Base-by-base conservation (phyloP, 2,888 invertebrate species). In the Machimus rusticus region DNA sequence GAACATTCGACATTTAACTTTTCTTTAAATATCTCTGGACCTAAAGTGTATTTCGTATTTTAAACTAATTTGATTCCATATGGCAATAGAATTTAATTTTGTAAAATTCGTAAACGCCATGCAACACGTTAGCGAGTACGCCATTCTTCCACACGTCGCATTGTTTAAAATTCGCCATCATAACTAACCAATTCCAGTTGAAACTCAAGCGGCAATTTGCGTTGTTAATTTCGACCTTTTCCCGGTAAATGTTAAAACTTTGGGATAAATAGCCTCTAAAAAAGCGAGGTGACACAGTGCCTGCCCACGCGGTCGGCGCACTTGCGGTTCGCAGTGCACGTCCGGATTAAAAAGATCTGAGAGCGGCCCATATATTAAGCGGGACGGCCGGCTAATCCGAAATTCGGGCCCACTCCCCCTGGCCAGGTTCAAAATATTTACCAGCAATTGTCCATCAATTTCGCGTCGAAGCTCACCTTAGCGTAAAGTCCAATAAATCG, bases 401-500 rank as follows among this genome's bases (percentile, higher is more conserved):
- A 51, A 19, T 51, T 51, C 19, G 0, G 28, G 9, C 23, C 66
- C 66, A 19, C 55, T 16, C 12, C 12, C 66, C 9, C 28, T 23
- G 66, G 28, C 23, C 28, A 6, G 14, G n/a, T 16, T 6, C 51
- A 43, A 51, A 86, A 86, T 34, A 76, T 86, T 77, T 37, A 31
- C 46, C 77, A 77, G 12, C 76, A 74, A 55, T 37, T 77, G 34
- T 86, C 34, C 78, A 86, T 86, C 86, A 86, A 78, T 86, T 78
- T 57, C 34, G 43, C 77, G 86, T 86, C 57, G 12, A 37, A 86
- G 37, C 37, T 78, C 77, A 78, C 78, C 86, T 51, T 43, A 86
- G 77, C 77, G 77, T 78, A 78, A 77, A 86, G 77, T 86, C 78
- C 86, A 86, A 86, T 86, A 86, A 86, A 86, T 86, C 86, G 78